Evolutionary conservation across 1,140 invertebrate genomes (phyloP).

Genomic region (Drosophila oshimai): DNA sequence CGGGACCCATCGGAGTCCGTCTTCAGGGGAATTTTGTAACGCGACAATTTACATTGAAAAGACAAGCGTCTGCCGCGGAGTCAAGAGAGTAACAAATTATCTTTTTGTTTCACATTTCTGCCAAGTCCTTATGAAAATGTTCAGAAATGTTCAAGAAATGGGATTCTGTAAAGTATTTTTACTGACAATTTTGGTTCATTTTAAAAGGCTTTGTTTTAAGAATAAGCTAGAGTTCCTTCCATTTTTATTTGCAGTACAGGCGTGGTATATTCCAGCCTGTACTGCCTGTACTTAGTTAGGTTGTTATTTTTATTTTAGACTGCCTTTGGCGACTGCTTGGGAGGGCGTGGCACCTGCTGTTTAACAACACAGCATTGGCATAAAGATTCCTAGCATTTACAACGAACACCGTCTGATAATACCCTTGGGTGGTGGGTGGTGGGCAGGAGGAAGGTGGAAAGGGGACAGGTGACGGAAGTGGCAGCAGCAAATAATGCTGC

Average conservation of each 20-base stretch:
- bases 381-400: neutral
- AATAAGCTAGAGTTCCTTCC: no score
- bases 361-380: slow-evolving; percentile 45
- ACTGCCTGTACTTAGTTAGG: slow-evolving; percentile 73
- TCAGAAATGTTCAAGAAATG: no score
- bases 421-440: neutral
- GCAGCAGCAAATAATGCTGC: slow-evolving; percentile 5
- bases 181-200: no score
- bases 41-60: no score
- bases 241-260: neutral
- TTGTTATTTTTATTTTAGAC: slow-evolving; percentile 73
- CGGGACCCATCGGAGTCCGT: no score
- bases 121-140: no score
- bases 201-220: no score
- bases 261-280: slow-evolving; percentile 17
- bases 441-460: neutral
- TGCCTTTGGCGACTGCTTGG: slow-evolving; percentile 29
- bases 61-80: no score
- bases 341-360: slow-evolving; percentile 44
- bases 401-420: slow-evolving; percentile 17
- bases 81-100: no score
- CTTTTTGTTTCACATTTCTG: no score
- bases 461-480: neutral
- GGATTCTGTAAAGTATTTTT: no score
- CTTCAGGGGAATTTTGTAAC: no score